Conservation (phyloP, 2,113 vertebrate species). For the Serilophus lunatus region DNA sequence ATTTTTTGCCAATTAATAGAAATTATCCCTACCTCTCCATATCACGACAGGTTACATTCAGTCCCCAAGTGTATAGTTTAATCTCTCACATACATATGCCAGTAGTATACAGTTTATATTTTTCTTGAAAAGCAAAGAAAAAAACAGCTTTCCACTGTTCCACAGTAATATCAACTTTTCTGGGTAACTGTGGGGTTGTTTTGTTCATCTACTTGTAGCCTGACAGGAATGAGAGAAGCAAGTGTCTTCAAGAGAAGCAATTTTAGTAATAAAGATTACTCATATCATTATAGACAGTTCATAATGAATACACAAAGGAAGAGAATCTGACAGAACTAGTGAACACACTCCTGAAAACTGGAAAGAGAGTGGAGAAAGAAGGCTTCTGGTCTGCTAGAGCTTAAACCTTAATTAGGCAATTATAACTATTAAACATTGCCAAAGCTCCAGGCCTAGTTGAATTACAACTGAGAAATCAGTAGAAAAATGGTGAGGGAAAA, state of each 20-base stretch:
- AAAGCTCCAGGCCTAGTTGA: slow-evolving; percentile 38
- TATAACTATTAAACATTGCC: slow-evolving; percentile 28
- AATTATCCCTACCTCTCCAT: not conserved
- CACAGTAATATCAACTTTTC: not conserved
- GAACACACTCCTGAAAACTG: not conserved
- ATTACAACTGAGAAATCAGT: slow-evolving; percentile 23
- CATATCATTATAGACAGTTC: not conserved
- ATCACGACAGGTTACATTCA: not conserved
- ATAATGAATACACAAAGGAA: not conserved
- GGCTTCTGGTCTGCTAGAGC: not conserved
- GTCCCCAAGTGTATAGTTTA: not conserved
- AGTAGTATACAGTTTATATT: not conserved
- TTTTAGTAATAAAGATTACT: not conserved
- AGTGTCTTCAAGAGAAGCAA: not conserved
- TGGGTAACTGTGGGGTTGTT: not conserved
- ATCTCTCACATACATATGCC: not conserved
- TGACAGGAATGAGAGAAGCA: not conserved
- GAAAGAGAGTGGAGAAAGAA: not conserved
- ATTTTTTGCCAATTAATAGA: not conserved
- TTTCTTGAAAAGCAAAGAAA: not conserved
- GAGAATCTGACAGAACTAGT: not conserved
- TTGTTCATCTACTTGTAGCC: not conserved
- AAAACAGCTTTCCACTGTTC: not conserved
- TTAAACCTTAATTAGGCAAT: slow-evolving; percentile 59
- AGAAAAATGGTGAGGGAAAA: not conserved